phyloP scores from a whole-genome alignment of 53 echinoderm and acorn worm species.

The Holothuria scabra region DNA sequence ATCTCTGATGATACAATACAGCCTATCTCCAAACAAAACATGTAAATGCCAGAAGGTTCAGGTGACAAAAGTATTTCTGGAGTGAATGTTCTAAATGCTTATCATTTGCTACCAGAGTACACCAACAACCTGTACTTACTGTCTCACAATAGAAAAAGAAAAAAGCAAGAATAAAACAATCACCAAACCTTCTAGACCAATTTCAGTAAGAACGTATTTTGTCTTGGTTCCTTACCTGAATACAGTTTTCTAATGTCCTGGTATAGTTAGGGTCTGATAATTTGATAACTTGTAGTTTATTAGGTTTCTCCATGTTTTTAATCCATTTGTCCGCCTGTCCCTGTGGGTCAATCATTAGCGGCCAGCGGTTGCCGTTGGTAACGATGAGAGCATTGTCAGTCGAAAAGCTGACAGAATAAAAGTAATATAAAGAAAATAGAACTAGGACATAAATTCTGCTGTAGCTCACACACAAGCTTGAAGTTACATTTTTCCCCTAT shows the following conservation, averaged over 20 bases:
- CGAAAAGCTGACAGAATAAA: constrained; percentile 68
- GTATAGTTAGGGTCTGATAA: constrained; percentile 89
- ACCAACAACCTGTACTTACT: too few relatives aligned
- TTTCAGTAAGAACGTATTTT: too few relatives aligned
- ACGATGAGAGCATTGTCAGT: constrained; percentile 96
- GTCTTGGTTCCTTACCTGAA: constrained; percentile 61
- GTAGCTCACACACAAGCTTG: neutral
- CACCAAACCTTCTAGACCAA: too few relatives aligned
- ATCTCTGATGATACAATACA: too few relatives aligned
- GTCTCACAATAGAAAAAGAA: too few relatives aligned
- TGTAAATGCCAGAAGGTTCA: too few relatives aligned
- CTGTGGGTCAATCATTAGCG: constrained; percentile 99
- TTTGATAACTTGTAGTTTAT: constrained; percentile 91
- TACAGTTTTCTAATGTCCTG: constrained; percentile 90
- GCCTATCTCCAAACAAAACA: too few relatives aligned
- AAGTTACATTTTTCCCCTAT: neutral
- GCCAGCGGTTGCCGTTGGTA: constrained; percentile 97
- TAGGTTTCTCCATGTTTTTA: constrained; percentile 98
- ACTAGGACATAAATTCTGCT: too few relatives aligned
- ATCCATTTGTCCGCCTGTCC: constrained; percentile 99
- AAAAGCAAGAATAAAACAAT: too few relatives aligned
- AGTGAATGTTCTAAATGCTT: too few relatives aligned
- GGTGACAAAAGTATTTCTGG: too few relatives aligned
- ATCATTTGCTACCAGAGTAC: too few relatives aligned
- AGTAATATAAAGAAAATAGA: neutral